Evolutionary conservation across 2,888 invertebrate species (phyloP), one percentile per base, ranked within the genome.

Genomic region (Coelinius sp.): DNA sequence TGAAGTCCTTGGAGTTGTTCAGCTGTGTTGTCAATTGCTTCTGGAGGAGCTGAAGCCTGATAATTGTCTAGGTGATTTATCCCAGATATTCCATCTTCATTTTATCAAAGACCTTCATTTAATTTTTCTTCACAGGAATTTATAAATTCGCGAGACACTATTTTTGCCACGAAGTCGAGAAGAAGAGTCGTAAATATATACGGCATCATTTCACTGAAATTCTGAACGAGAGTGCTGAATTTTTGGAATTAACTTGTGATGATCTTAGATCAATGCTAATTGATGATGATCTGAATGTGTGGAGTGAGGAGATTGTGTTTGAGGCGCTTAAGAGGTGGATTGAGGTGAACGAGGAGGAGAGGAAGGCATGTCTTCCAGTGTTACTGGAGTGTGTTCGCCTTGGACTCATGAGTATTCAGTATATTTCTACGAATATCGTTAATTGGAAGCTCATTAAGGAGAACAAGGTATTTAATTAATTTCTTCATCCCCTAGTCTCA

Each of bases 261-360:
- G 93, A 94, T 81, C 84, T 94, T 52, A 89, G 90, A 79, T 90
- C 91, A 71, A 90, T 94, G 75, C 88, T 94, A 63, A 87, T 89
- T 66, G 92, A 94, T 81, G 94, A 95, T 82, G 91, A 92, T 81
- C 87, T 95, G 63, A 94, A 94, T 86, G 92, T 93, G 20, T 90
- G 90, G 73, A 91, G 90, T 78, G 95, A 95, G 88, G 93, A 94
- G 86, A 89, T 91, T 71, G 93, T 94, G 46, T 94, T 94, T 86
- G 92, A 93, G 84, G 93, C 93, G 2, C 90, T 94, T 14, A 91
- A 92, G 84, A 90, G 90, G 63, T 95, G 95, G 95, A 88, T 93
- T 25, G 91, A 92, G 80, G 90, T 90, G 77, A 90, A 92, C 73
- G 86, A 90, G 22, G 88, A 88, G 56, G 89, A 88, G 69, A 89